phyloP scores from a whole-genome alignment of 2,888 invertebrate species.

The Apamea anceps region DNA sequence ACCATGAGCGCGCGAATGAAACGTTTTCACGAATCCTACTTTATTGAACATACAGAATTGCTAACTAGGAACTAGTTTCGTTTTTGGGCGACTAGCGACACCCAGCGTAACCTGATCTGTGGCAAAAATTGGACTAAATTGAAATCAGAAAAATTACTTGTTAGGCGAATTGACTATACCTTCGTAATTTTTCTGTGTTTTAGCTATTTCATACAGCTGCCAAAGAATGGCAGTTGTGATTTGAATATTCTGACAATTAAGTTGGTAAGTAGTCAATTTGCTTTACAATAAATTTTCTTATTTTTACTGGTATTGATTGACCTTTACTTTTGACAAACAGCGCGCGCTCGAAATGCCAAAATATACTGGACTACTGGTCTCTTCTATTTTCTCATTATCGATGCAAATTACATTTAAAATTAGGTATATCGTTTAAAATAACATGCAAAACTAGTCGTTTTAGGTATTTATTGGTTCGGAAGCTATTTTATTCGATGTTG shows the following conservation, averaged over 20 bases:
- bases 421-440: conserved; percentile 40
- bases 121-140: conserved; percentile 4
- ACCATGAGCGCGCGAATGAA: conserved; percentile 34
- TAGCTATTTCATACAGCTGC: neutral
- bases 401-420: conserved; percentile 53
- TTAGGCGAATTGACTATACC: too few relatives aligned
- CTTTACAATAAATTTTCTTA: neutral
- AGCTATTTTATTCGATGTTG: conserved; percentile 38
- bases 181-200: neutral
- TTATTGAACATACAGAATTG: conserved; percentile 42
- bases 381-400: conserved; percentile 17
- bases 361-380: neutral
- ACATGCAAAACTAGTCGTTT: conserved; percentile 11
- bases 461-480: conserved; percentile 41
- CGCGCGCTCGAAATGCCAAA: neutral
- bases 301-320: neutral
- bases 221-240: neutral
- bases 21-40: conserved; percentile 25
- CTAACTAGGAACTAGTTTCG: conserved; percentile 48
- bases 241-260: neutral
- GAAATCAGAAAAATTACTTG: too few relatives aligned
- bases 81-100: neutral
- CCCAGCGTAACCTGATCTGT: conserved; percentile 1
- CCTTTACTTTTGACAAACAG: neutral
- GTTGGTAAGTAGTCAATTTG: neutral